Conservation (phyloP, 2,888 invertebrate species). For the Onthophagus sagittarius region DNA sequence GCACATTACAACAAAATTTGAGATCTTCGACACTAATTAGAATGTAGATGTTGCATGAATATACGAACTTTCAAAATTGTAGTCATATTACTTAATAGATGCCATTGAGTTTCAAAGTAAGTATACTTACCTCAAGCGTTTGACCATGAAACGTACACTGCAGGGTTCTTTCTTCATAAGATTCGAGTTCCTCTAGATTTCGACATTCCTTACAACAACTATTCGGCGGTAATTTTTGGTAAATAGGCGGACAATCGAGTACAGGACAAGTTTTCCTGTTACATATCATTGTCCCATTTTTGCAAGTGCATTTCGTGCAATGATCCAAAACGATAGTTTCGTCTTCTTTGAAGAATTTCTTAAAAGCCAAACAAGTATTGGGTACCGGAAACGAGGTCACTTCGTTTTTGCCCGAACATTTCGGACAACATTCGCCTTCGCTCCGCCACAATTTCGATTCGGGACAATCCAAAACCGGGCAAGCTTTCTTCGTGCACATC, state of each 20-base stretch:
- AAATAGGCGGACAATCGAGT: constrained; percentile 76
- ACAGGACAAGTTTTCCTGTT: constrained; percentile 81
- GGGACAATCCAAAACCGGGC: constrained; percentile 85
- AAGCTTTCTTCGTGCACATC: constrained; percentile 79
- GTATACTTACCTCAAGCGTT: constrained; percentile 69
- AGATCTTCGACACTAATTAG: too few species aligned
- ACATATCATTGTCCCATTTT: constrained; percentile 77
- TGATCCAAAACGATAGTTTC: constrained; percentile 52
- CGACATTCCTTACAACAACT: constrained; percentile 77
- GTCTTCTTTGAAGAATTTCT: constrained; percentile 34
- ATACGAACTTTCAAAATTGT: too few species aligned
- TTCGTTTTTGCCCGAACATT: constrained; percentile 50
- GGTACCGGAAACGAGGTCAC: constrained; percentile 41
- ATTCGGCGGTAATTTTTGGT: constrained; percentile 60
- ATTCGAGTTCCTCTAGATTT: constrained; percentile 55
- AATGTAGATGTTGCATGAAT: too few species aligned
- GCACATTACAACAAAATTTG: too few species aligned
- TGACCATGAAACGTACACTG: constrained; percentile 63
- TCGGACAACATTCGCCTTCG: constrained; percentile 75
- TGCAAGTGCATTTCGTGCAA: constrained; percentile 83
- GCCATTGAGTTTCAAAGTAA: too few species aligned
- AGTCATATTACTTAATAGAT: too few species aligned
- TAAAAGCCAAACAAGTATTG: constrained; percentile 47
- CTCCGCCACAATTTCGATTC: constrained; percentile 63
- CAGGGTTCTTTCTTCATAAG: constrained; percentile 45